Percentiles rank a stretch among this genome's conserved stretches.
Evolutionary conservation across 2,797 vertebrate genomes (phyloP).

Genomic region (Melanotaenia parkinsoni): DNA sequence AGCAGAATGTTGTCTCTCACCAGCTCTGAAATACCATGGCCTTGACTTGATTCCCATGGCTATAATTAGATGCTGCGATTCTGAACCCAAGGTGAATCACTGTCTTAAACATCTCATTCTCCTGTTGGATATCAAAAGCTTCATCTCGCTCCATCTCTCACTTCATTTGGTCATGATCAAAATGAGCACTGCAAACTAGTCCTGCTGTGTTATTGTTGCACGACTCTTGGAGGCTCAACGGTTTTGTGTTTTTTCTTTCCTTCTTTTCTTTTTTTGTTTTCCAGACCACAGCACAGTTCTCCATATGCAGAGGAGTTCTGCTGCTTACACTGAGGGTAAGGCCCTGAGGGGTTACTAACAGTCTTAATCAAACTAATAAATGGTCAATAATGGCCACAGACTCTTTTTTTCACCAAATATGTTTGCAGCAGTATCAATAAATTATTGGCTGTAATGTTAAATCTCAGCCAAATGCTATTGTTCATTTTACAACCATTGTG

Average conservation of each 20-base stretch:
- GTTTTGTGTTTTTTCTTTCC: conserved; percentile 44
- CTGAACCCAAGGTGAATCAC: conserved; percentile 80
- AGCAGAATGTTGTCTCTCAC: conserved; percentile 74
- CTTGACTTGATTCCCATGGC: conserved; percentile 80
- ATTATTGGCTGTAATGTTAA: conserved; percentile 46
- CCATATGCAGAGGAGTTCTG: conserved; percentile 25
- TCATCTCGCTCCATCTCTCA: conserved; percentile 23
- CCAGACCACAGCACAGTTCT: conserved; percentile 38
- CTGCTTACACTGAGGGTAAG: conserved; percentile 46
- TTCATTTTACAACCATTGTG: conserved; percentile 46
- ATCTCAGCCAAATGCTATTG: conserved; percentile 47
- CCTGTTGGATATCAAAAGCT: conserved; percentile 65
- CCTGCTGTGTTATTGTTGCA: conserved; percentile 67
- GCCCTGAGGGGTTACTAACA: conserved; percentile 38
- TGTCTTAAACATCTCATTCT: conserved; percentile 78
- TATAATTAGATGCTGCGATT: conserved; percentile 79
- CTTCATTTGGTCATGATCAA: conserved; percentile 69
- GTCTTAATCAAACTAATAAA: conserved; percentile 72
- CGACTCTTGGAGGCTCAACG: conserved; percentile 47
- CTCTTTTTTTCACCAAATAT: conserved; percentile 28
- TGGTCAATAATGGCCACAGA: conserved; percentile 53
- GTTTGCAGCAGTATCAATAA: conserved; percentile 62
- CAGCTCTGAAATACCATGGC: conserved; percentile 72
- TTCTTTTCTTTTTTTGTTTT: conserved; percentile 10
- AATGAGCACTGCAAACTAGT: conserved; percentile 62